Percentiles rank a stretch among this genome's conserved stretches.
Conservation (phyloP, 1,140 invertebrate genomes). For the Augochlora pura region DNA sequence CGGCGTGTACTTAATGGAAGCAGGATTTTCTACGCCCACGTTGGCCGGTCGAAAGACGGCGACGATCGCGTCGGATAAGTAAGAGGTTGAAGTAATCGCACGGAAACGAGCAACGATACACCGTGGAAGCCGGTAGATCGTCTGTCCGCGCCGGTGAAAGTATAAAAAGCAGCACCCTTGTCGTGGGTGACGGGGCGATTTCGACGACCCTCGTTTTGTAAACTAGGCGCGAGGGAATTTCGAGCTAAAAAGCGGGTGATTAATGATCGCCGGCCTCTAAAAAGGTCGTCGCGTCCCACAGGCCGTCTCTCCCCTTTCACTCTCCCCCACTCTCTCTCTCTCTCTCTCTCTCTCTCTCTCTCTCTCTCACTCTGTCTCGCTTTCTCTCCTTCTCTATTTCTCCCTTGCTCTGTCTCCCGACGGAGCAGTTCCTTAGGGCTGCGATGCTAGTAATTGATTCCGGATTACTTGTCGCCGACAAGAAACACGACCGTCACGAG, state of each 20-base stretch:
- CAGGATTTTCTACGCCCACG: neutral
- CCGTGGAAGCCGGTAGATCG: slow-evolving; percentile 44
- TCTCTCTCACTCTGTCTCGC: neutral
- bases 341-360: neutral
- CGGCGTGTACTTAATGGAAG: neutral
- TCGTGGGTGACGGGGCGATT: slow-evolving; percentile 76
- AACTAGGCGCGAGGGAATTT: slow-evolving; percentile 79
- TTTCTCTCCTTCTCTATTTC: neutral
- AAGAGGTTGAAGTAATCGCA: slow-evolving; percentile 29
- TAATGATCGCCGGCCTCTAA: slow-evolving; percentile 74
- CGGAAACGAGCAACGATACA: slow-evolving; percentile 41
- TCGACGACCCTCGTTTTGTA: slow-evolving; percentile 76
- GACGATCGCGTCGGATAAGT: slow-evolving; percentile 3
- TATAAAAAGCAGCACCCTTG: slow-evolving; percentile 72
- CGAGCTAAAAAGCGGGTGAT: slow-evolving; percentile 78
- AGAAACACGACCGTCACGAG: slow-evolving; percentile 51
- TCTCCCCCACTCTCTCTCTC: neutral
- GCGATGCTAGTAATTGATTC: slow-evolving; percentile 73
- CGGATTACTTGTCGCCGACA: slow-evolving; percentile 67
- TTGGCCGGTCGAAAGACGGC: neutral
- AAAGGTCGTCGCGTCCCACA: slow-evolving; percentile 57
- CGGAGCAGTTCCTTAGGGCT: slow-evolving; percentile 64
- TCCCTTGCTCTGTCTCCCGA: neutral
- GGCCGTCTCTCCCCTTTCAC: slow-evolving; percentile 2
- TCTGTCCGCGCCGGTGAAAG: slow-evolving; percentile 33